These are phyloP conservation scores for Dysdera silvatica DNA, from an alignment of 1,140 invertebrate genomes.

Conservation along the genomic window DNA sequence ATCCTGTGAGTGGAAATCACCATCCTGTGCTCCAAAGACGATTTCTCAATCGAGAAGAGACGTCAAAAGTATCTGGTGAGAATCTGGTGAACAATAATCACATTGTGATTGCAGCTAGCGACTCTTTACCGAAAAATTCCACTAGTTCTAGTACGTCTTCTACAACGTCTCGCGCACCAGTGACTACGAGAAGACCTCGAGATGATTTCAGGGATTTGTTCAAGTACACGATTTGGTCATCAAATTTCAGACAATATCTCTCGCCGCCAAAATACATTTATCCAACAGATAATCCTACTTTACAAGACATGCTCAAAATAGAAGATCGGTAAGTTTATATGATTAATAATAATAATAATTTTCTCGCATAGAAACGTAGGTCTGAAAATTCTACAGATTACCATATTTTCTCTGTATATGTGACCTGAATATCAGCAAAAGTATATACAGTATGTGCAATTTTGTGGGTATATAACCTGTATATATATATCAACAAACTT, in stretches of 20 bases:
- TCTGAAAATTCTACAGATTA: no score
- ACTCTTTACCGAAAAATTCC: not conserved
- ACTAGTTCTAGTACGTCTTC: not conserved
- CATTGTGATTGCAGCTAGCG: constrained; percentile 2
- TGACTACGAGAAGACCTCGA: constrained; percentile 8
- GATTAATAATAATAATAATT: no score
- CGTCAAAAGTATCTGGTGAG: constrained; percentile 18
- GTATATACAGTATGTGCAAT: no score
- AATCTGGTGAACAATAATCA: not conserved
- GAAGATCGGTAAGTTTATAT: constrained; percentile 5
- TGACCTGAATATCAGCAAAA: no score
- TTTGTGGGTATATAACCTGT: no score
- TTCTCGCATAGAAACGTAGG: no score
- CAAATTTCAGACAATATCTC: constrained; percentile 13
- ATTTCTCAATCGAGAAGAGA: constrained; percentile 20
- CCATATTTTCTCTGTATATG: no score
- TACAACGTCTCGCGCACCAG: no score
- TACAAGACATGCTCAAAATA: constrained; percentile 8
- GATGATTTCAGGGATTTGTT: constrained; percentile 15
- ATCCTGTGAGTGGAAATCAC: not conserved
- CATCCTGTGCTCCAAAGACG: constrained; percentile 13
- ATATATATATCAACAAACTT: no score
- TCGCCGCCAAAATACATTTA: constrained; percentile 10
- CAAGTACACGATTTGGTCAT: not conserved
- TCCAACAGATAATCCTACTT: constrained; percentile 1